These are phyloP conservation scores for Sylvicola cinctus DNA, from an alignment of 2,888 invertebrate species.

Conservation along the genomic window DNA sequence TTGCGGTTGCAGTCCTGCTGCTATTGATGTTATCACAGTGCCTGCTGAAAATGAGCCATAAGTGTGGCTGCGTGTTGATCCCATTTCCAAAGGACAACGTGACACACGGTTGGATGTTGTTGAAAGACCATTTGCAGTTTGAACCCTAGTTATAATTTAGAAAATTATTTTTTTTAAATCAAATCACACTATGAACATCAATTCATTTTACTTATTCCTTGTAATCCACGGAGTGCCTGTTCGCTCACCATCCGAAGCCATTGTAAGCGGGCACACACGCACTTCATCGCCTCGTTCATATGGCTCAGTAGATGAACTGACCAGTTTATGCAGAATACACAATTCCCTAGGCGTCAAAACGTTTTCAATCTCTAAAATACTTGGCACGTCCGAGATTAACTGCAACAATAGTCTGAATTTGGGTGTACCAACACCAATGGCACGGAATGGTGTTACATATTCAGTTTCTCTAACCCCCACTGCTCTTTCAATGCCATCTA, in stretches of 20 bases:
- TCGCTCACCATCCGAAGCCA: neutral
- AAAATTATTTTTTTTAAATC: too few species aligned
- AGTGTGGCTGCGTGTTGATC: too few species aligned
- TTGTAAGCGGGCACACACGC: constrained; percentile 27
- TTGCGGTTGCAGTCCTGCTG: constrained; percentile 38
- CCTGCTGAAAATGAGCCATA: constrained; percentile 40
- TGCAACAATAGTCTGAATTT: constrained; percentile 37
- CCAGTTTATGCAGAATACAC: constrained; percentile 32
- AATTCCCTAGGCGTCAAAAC: constrained; percentile 26
- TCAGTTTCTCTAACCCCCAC: constrained; percentile 25
- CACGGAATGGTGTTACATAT: constrained; percentile 32
- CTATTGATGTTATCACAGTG: constrained; percentile 34
- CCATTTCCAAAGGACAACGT: constrained; percentile 41
- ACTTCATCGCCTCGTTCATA: constrained; percentile 38
- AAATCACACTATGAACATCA: too few species aligned
- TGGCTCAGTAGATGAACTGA: constrained; percentile 35
- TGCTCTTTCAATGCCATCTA: constrained; percentile 37
- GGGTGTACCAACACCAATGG: constrained; percentile 35
- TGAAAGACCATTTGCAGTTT: constrained; percentile 10
- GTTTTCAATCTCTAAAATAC: constrained; percentile 15
- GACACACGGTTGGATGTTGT: constrained; percentile 7
- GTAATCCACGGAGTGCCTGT: constrained; percentile 1
- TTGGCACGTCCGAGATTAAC: constrained; percentile 29
- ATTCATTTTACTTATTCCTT: constrained; percentile 5
- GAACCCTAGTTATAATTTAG: constrained; percentile 8